Evolutionary conservation across 2,797 vertebrate genomes (phyloP), one percentile per base, ranked within the genome.

Genomic region (Megalops cyprinoides): DNA sequence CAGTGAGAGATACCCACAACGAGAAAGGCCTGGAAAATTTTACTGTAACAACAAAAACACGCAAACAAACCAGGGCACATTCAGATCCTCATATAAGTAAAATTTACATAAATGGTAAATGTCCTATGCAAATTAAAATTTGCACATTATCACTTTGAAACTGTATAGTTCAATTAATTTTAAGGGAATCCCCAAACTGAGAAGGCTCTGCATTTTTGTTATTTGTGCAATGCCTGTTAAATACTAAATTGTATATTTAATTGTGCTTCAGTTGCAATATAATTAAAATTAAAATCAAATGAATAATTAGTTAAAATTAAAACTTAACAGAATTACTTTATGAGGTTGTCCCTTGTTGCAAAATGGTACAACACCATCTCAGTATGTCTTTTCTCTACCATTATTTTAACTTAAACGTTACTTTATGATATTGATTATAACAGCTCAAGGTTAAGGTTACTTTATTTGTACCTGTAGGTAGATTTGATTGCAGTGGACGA

Each of bases 1-100:
- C 86, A 90, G 37, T 37, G 18, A 23, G 42, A 46, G 25, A 58
- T 53, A 71, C 31, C 49, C 39, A 39, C 20, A 84, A 77, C 7
- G 49, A 79, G 79, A 79, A 2, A 78, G 78, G 12, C 28, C 8
- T 12, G 34, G 37, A 25, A 69, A 2, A 14, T 25, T 28, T 8
- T 23, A 28, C 44, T 71, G 4, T 3, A 71, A 71, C 7, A 67
- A 34, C 14, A 14, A 31, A 14, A 69, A 28, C 5, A 60, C 18
- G 37, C 25, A 10, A 12, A 67, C 12, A 1, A 48, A 77, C 25
- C 55, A n/a, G n/a, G n/a, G n/a, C n/a, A n/a, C n/a, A n/a, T n/a
- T n/a, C n/a, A n/a, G n/a, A n/a, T n/a, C n/a, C n/a, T n/a, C n/a
- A n/a, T n/a, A n/a, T n/a, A n/a, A n/a, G n/a, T n/a, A n/a, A n/a